Percentiles rank a stretch among this genome's conserved stretches.
phyloP scores from a whole-genome alignment of 2,797 vertebrate genomes.

The Gallinago nigripennis region DNA sequence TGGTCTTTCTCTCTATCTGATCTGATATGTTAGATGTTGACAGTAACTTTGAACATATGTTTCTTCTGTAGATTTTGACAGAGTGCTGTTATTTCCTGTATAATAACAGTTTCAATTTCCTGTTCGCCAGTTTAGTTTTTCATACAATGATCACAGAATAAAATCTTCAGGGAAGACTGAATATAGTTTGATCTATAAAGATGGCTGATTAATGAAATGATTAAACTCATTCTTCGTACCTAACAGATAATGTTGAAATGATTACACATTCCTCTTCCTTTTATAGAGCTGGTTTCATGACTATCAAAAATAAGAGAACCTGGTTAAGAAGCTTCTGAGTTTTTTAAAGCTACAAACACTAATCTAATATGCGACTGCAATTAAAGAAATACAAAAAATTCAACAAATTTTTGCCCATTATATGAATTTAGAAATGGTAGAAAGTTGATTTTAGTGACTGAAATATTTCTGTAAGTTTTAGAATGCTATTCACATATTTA shows the following conservation, averaged over 20 bases:
- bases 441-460: neutral
- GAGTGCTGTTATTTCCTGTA: slow-evolving; percentile 98
- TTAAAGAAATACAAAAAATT: neutral
- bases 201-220: slow-evolving; percentile 72
- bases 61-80: slow-evolving; percentile 96
- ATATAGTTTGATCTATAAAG: slow-evolving; percentile 70
- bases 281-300: slow-evolving; percentile 31
- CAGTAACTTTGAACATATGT: slow-evolving; percentile 89
- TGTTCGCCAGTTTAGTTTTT: slow-evolving; percentile 89
- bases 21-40: slow-evolving; percentile 84
- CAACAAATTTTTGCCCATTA: neutral
- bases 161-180: slow-evolving; percentile 79
- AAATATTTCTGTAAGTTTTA: neutral
- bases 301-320: neutral
- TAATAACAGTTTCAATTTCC: slow-evolving; percentile 99
- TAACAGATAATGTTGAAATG: slow-evolving; percentile 37
- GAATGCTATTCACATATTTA: neutral
- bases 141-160: slow-evolving; percentile 84
- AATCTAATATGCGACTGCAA: neutral
- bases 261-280: slow-evolving; percentile 31
- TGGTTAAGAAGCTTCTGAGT: neutral
- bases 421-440: neutral
- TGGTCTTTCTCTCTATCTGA: slow-evolving; percentile 72
- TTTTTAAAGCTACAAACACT: neutral
- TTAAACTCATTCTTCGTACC: slow-evolving; percentile 53